These are phyloP conservation scores for Leptopilina syphax DNA, from an alignment of 2,888 invertebrate genomes.

Conservation along the genomic window DNA sequence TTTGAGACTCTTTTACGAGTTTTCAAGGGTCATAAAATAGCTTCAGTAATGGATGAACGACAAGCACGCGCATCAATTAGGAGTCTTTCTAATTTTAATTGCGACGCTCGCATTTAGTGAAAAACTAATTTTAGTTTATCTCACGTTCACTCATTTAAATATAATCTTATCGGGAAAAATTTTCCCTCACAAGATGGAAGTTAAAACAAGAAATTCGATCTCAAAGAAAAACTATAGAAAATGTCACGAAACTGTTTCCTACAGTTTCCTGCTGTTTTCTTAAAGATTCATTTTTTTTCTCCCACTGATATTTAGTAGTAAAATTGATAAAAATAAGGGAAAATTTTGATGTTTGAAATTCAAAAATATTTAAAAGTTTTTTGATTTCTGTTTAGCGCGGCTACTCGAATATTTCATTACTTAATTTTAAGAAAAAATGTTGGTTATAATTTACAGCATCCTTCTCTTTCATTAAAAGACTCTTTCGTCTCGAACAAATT, in stretches of 20 bases:
- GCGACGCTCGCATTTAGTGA: constrained; percentile 14
- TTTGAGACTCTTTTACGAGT: constrained; percentile 54
- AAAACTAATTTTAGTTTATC: constrained; percentile 3
- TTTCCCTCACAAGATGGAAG: background rate
- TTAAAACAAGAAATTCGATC: constrained; percentile 3
- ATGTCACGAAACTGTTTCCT: background rate
- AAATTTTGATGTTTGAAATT: no score
- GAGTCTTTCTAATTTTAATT: constrained; percentile 37
- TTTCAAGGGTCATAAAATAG: constrained; percentile 54
- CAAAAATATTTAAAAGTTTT: no score
- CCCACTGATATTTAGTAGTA: no score
- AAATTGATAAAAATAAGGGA: no score
- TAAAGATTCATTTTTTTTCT: no score
- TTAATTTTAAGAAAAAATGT: no score
- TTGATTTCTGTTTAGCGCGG: no score
- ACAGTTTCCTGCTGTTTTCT: no score
- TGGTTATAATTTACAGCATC: no score
- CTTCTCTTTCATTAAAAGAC: no score
- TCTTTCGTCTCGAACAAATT: no score
- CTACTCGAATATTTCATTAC: no score
- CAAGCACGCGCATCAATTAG: constrained; percentile 39
- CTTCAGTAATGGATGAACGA: constrained; percentile 50
- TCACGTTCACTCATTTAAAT: background rate
- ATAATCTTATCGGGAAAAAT: constrained; percentile 13
- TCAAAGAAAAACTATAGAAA: background rate